These are phyloP conservation scores for Gisinianus flammeolus DNA, from an alignment of 2,888 invertebrate genomes.

Conservation along the genomic window DNA sequence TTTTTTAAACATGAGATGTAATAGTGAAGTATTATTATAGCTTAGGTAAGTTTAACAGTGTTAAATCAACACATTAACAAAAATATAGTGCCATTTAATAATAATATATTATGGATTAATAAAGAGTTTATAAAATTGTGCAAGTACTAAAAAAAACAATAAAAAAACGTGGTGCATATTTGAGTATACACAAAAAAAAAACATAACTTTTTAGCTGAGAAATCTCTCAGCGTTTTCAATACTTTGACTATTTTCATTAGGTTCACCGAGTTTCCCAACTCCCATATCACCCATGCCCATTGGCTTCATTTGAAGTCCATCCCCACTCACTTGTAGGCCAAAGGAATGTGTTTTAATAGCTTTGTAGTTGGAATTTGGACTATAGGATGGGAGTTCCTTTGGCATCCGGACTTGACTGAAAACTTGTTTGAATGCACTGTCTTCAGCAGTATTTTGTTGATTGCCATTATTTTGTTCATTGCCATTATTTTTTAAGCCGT, in stretches of 20 bases:
- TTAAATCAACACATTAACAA: too few species aligned
- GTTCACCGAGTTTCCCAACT: neutral
- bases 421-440: neutral
- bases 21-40: too few species aligned
- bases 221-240: neutral
- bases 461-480: neutral
- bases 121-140: too few species aligned
- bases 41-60: too few species aligned
- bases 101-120: too few species aligned
- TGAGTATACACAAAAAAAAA: too few species aligned
- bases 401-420: conserved; percentile 7
- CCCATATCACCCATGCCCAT: neutral
- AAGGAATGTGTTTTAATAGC: conserved; percentile 26
- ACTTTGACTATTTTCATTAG: neutral
- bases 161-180: too few species aligned
- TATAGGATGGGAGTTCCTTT: conserved; percentile 31
- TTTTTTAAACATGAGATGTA: too few species aligned
- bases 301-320: neutral
- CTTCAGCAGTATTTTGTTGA: neutral
- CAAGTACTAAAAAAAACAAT: too few species aligned
- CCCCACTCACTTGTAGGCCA: conserved; percentile 13
- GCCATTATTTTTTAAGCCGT: neutral
- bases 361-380: conserved; percentile 21
- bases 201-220: neutral
- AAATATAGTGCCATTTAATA: too few species aligned